Conservation (phyloP, 2,113 vertebrate species). For the Cheirogaleus medius region DNA sequence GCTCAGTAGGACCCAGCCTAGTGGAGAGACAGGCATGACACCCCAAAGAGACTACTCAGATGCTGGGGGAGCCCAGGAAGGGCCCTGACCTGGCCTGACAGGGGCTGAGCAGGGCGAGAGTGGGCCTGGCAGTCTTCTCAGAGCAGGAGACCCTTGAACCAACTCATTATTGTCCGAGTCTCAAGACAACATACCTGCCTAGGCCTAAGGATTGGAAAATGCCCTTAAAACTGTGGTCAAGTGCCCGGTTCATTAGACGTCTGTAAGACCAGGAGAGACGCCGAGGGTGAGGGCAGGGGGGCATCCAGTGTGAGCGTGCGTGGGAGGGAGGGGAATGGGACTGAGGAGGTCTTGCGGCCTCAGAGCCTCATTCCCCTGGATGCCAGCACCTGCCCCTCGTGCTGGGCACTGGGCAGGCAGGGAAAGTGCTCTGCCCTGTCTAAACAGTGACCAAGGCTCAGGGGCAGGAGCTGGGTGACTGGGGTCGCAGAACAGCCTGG, state of each 20-base stretch:
- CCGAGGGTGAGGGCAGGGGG: not conserved
- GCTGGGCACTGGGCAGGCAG: too few species aligned
- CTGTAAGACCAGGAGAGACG: not conserved
- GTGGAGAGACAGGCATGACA: not conserved
- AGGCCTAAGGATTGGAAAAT: not conserved
- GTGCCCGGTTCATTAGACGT: not conserved
- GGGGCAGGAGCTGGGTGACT: not conserved
- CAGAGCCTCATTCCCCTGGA: not conserved
- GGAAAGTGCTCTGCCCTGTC: not conserved
- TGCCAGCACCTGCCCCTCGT: rapidly evolving
- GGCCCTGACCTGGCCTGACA: too few species aligned
- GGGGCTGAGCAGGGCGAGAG: not conserved
- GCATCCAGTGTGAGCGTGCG: not conserved
- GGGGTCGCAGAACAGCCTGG: not conserved
- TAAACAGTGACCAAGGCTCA: not conserved
- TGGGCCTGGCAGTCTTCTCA: not conserved
- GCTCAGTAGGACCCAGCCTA: not conserved
- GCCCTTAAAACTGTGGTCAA: not conserved
- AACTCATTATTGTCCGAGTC: not conserved
- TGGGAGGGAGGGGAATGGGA: not conserved
- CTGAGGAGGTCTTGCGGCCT: rapidly evolving
- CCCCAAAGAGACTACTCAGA: not conserved
- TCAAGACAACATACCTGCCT: not conserved
- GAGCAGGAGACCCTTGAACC: not conserved
- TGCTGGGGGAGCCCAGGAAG: not conserved